Percentiles rank a stretch among this genome's conserved stretches.
Evolutionary conservation across 2,113 vertebrate species (phyloP).

Genomic region (Gadus chalcogrammus): DNA sequence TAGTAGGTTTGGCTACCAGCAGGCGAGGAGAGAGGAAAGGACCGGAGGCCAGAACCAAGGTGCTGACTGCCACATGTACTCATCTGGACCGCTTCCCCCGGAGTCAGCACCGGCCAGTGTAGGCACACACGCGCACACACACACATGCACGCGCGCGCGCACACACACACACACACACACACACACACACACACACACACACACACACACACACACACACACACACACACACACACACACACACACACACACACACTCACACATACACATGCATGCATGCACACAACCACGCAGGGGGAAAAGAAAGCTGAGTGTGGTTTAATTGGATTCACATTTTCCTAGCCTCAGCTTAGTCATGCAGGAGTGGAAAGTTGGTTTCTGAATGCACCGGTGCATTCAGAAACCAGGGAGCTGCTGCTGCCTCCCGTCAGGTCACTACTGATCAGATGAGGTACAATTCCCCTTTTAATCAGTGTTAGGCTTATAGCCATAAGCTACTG

Average conservation of each 20-base stretch:
- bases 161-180: too few relatives aligned
- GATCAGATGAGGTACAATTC: too few relatives aligned
- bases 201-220: too few relatives aligned
- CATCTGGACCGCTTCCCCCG: conserved; percentile 37
- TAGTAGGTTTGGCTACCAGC: conserved; percentile 19
- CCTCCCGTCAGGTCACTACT: too few relatives aligned
- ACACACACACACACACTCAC: too few relatives aligned
- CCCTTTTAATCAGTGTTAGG: too few relatives aligned
- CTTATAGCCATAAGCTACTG: too few relatives aligned
- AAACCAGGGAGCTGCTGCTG: not conserved
- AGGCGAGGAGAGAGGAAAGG: conserved; percentile 28
- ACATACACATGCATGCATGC: too few relatives aligned
- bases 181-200: not conserved
- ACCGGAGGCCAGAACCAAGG: conserved; percentile 52
- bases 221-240: too few relatives aligned
- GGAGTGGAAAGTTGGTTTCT: conserved; percentile 50
- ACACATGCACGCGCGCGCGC: too few relatives aligned
- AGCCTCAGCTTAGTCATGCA: conserved; percentile 58
- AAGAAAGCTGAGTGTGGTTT: conserved; percentile 61
- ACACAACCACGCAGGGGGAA: conserved; percentile 7
- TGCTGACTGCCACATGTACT: conserved; percentile 59
- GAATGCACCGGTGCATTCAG: conserved; percentile 5
- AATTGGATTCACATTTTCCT: conserved; percentile 61
- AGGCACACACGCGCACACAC: conserved; percentile 9
- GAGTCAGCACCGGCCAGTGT: conserved; percentile 44